A percentile compares a stretch with the other conserved stretches of the same genome.
Conservation (phyloP, 2,888 invertebrate species). For the Monochamus alternatus region DNA sequence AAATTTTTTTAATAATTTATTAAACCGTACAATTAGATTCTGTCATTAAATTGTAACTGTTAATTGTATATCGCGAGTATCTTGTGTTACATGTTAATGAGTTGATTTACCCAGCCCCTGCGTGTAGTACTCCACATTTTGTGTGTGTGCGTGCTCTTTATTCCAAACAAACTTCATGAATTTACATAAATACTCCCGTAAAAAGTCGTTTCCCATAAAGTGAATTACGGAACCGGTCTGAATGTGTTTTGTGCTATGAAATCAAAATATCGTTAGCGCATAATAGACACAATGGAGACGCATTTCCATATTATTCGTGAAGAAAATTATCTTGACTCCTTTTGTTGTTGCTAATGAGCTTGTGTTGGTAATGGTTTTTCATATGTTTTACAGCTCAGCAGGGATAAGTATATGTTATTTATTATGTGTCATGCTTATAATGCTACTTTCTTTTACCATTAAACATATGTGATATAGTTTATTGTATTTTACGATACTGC, state of each 20-base stretch:
- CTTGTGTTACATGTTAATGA: conserved; percentile 57
- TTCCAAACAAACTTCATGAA: conserved; percentile 43
- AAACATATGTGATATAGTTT: too few species aligned
- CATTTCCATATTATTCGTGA: conserved; percentile 25
- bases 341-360: conserved; percentile 26
- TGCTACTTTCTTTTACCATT: too few species aligned
- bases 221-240: conserved; percentile 23
- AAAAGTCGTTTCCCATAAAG: conserved; percentile 39
- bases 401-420: not conserved
- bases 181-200: conserved; percentile 43
- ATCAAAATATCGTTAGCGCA: conserved; percentile 34
- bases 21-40: too few species aligned
- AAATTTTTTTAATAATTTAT: too few species aligned
- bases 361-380: not conserved
- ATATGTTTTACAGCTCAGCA: not conserved
- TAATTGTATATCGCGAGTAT: conserved; percentile 47
- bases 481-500: too few species aligned
- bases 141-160: conserved; percentile 42
- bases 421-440: not conserved
- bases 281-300: conserved; percentile 27
- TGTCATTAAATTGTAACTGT: too few species aligned
- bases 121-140: conserved; percentile 47
- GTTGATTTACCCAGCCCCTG: conserved; percentile 50
- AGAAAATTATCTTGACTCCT: conserved; percentile 31
- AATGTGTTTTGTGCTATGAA: conserved; percentile 27